Percentiles rank a stretch among this genome's conserved stretches.
These are phyloP conservation scores for Mnemiopsis leidyi DNA, from an alignment of 37 sponge, comb jelly and placozoan species.

Conservation along the genomic window DNA sequence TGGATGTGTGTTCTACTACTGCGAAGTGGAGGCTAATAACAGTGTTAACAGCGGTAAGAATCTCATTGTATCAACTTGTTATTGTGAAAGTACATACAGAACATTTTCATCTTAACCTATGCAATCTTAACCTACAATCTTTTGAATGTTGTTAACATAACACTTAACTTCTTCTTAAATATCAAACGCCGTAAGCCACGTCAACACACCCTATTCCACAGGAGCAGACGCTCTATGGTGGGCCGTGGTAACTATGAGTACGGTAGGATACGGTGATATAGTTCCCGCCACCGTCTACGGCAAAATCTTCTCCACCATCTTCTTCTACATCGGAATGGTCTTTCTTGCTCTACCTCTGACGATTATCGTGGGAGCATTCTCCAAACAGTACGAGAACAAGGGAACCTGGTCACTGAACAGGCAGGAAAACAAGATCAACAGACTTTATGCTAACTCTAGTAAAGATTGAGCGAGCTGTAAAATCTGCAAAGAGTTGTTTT, in stretches of 20 bases:
- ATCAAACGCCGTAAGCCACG: too few relatives aligned
- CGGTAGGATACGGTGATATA: constrained; percentile 7
- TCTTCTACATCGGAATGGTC: constrained; percentile 25
- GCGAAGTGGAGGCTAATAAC: not conserved
- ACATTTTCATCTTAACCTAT: not conserved
- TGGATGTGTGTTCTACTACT: constrained; percentile 10
- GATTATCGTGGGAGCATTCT: not conserved
- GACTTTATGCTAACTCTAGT: not conserved
- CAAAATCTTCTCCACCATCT: not conserved
- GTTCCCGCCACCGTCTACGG: not conserved
- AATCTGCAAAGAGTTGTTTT: too few relatives aligned
- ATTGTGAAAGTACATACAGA: not conserved
- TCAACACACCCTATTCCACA: not conserved
- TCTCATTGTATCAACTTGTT: not conserved
- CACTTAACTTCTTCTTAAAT: too few relatives aligned
- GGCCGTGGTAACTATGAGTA: constrained; percentile 2
- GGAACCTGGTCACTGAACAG: not conserved
- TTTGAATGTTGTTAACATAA: too few relatives aligned
- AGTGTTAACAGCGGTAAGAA: not conserved
- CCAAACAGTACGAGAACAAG: constrained; percentile 28
- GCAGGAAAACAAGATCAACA: not conserved
- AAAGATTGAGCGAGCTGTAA: too few relatives aligned
- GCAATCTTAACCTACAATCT: too few relatives aligned
- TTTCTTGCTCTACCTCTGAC: constrained; percentile 20
- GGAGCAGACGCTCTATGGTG: not conserved